phyloP scores from a whole-genome alignment of 1,140 invertebrate genomes.

The Drosophila mayri region DNA sequence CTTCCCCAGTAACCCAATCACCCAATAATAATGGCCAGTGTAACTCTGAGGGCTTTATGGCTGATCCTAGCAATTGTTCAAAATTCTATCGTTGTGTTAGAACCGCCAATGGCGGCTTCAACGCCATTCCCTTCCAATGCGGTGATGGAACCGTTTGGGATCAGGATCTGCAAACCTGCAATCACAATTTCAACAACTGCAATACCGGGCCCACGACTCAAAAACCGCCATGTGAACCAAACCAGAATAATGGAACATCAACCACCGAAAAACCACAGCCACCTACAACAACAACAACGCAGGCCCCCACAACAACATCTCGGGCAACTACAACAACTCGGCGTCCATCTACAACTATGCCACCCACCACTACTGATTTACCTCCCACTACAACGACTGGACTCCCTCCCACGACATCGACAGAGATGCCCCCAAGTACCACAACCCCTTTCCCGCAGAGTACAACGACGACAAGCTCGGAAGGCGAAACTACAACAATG shows the following conservation, averaged over 20 bases:
- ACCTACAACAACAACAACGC: constrained; percentile 2
- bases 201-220: constrained; percentile 43
- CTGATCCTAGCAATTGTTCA: constrained; percentile 86
- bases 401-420: constrained; percentile 15
- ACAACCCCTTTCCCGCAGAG: constrained; percentile 15
- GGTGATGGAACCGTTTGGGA: constrained; percentile 89
- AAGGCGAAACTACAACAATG: constrained; percentile 14
- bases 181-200: constrained; percentile 85
- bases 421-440: constrained; percentile 9
- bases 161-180: constrained; percentile 86
- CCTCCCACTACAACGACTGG: constrained; percentile 13
- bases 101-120: constrained; percentile 86
- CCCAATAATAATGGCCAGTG: constrained; percentile 43
- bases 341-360: neutral
- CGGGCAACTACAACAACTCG: neutral
- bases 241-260: constrained; percentile 28
- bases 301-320: constrained; percentile 1
- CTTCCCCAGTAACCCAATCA: constrained; percentile 6
- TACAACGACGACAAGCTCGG: constrained; percentile 26
- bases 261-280: constrained; percentile 13
- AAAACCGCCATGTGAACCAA: constrained; percentile 57
- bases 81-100: constrained; percentile 90
- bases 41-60: constrained; percentile 61
- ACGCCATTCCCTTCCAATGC: constrained; percentile 88
- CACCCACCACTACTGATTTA: constrained; percentile 22